Base-by-base conservation (phyloP, 1,140 invertebrate genomes). In the Diachasma alloeum region DNA sequence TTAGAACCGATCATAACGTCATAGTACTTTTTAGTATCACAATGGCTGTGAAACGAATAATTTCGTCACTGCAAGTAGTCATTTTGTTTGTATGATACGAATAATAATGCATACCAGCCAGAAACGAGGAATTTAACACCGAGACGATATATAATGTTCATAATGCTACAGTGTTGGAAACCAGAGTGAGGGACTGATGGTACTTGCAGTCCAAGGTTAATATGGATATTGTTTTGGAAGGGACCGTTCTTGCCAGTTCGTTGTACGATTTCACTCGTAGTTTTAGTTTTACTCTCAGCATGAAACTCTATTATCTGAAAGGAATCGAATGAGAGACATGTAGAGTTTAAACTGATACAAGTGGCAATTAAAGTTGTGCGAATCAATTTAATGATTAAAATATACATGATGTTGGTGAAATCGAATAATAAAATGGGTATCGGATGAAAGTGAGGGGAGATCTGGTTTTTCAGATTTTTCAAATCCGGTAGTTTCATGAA, bases 241-340 rank as follows among this genome's bases (percentile, higher is more conserved):
- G 73, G 73, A 0, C 73, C 73, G 10, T 4, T 1, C 37, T 68
- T 67, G 44, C 8, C 22, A 15, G 63, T 19, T 31, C 15, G 0
- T 11, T 68, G 19, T 24, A 75, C 22, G 8, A 36, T 19, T 15
- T 26, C 11, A 24, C 1, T 44, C 39, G 42, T 6, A 44, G 26
- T 13, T 66, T 74, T 74, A 13, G 36, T 66, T 74, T 24, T 74
- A 13, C 26, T 22, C 42, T 46, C 10, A 42, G 72, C 53, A 24
- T 74, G 56, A 42, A 74, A 74, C 4, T 66, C 53, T 42, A 74
- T 22, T 74, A 26, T 68, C 73, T 72, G 39, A 24, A 24, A 22
- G 31, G n/a, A 67, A 59, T 63, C n/a, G 4, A 59, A 53, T 11
- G 37, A 26, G 36, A 37, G n/a, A n/a, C 11, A n/a, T n/a, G n/a